Conservation (phyloP, 2,888 invertebrate genomes). For the Nemotelus pantherinus region DNA sequence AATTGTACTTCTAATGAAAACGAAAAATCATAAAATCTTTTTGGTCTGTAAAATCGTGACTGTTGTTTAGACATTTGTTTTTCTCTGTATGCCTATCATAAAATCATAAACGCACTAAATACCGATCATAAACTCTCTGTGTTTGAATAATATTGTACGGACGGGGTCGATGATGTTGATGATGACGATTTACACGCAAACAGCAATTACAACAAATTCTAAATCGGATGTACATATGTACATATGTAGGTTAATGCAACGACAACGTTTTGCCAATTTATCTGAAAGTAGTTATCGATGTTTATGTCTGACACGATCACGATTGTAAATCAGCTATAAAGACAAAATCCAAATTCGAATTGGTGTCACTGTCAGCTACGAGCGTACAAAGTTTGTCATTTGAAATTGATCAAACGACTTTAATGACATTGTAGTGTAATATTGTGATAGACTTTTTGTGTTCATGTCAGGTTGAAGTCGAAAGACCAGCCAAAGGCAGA, state of each 20-base stretch:
- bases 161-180: no score
- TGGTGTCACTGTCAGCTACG: not conserved
- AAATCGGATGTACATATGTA: not conserved
- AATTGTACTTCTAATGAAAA: not conserved
- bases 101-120: not conserved
- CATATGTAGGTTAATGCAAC: conserved; percentile 21
- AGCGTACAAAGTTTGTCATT: no score
- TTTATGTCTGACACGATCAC: conserved; percentile 11
- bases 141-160: conserved; percentile 17
- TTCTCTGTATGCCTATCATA: no score
- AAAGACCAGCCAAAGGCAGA: no score
- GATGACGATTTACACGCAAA: no score
- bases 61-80: not conserved
- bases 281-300: no score
- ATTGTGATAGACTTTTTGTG: no score
- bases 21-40: conserved; percentile 16
- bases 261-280: no score
- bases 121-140: conserved; percentile 20
- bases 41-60: conserved; percentile 25
- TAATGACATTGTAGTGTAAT: no score
- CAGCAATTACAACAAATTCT: no score
- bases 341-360: not conserved
- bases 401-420: no score
- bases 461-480: no score
- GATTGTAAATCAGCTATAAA: not conserved